phyloP scores from a whole-genome alignment of 1,140 invertebrate species.

The Gonatopus flavifemur region DNA sequence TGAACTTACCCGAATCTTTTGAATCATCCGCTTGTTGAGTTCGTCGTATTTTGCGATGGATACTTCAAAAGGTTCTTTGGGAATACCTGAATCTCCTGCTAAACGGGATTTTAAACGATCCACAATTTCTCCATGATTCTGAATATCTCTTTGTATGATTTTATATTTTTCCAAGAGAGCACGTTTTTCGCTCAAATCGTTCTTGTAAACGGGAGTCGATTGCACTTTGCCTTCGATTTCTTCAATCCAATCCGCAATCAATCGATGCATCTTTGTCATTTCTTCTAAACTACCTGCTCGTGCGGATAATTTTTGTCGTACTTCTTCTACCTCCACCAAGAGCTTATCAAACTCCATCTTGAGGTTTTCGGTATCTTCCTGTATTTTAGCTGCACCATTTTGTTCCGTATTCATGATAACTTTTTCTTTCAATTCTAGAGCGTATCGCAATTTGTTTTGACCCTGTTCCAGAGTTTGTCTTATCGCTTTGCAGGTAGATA shows the following conservation, averaged over 20 bases:
- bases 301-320: conserved; percentile 70
- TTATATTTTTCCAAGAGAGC: conserved; percentile 82
- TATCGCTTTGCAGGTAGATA: conserved; percentile 81
- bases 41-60: conserved; percentile 72
- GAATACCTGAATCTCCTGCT: conserved; percentile 66
- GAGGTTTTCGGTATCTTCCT: conserved; percentile 85
- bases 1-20: conserved; percentile 63
- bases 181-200: conserved; percentile 88
- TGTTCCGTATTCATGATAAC: conserved; percentile 91
- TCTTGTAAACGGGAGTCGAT: conserved; percentile 69
- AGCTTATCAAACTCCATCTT: conserved; percentile 87
- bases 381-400: conserved; percentile 79
- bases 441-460: conserved; percentile 86
- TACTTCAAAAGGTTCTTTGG: conserved; percentile 68
- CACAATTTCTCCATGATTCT: conserved; percentile 72
- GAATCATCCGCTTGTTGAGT: conserved; percentile 66
- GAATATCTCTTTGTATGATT: conserved; percentile 75
- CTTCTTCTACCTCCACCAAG: conserved; percentile 76
- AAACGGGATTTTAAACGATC: conserved; percentile 71
- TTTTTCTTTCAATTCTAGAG: conserved; percentile 87
- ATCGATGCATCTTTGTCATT: conserved; percentile 76
- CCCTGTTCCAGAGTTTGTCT: conserved; percentile 86
- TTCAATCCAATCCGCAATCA: conserved; percentile 81
- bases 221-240: conserved; percentile 83
- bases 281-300: conserved; percentile 80